A percentile compares a stretch with the other conserved stretches of the same genome.
These are phyloP conservation scores for Arrhopalites spinosus DNA, from an alignment of 2,888 invertebrate genomes.

Conservation along the genomic window DNA sequence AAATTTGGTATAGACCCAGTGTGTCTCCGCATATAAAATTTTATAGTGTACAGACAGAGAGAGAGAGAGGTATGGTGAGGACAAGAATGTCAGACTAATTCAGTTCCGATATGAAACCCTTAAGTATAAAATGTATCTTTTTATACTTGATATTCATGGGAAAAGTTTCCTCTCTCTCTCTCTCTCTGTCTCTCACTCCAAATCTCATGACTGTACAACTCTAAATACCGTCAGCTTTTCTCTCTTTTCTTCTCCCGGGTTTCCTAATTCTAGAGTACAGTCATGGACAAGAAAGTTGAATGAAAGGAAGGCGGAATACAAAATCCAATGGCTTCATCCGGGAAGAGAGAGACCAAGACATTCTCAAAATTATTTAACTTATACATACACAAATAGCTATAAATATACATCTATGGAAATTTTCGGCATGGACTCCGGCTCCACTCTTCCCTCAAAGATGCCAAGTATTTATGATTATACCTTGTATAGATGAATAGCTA, in stretches of 20 bases:
- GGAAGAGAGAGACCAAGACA: neutral
- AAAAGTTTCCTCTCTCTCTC: slow-evolving; percentile 30
- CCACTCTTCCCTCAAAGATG: neutral
- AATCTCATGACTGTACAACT: slow-evolving; percentile 34
- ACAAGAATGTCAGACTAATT: slow-evolving; percentile 35
- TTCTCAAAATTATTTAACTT: no score
- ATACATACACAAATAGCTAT: neutral
- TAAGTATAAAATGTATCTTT: slow-evolving; percentile 35
- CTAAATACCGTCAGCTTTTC: slow-evolving; percentile 26
- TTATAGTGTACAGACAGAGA: neutral
- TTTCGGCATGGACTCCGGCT: neutral
- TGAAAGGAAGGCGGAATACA: slow-evolving; percentile 12
- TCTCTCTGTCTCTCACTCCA: slow-evolving; percentile 26
- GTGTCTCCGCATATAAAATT: no score
- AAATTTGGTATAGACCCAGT: no score
- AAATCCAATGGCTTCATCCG: neutral
- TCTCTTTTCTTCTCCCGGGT: slow-evolving; percentile 4
- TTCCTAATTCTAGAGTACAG: neutral
- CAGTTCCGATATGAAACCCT: slow-evolving; percentile 37
- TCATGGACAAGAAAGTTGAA: neutral
- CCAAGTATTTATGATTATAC: slow-evolving; percentile 12
- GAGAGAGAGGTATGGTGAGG: neutral
- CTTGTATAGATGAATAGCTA: neutral
- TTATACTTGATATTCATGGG: slow-evolving; percentile 39
- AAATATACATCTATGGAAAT: slow-evolving; percentile 11